Conservation (phyloP, 1,140 invertebrate genomes). For the Pogonomyrmex barbatus region DNA sequence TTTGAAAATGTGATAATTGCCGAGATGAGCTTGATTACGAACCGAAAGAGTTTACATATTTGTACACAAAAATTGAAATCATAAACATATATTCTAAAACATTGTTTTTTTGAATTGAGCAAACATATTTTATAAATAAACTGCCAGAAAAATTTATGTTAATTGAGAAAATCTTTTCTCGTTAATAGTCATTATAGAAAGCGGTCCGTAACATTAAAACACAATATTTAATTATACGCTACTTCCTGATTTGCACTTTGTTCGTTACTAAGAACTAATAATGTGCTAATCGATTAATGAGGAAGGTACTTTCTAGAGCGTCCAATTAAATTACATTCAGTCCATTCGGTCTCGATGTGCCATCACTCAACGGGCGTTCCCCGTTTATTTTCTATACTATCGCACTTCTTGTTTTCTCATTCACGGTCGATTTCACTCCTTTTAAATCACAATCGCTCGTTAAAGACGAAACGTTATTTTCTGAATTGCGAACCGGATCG, state of each 20-base stretch:
- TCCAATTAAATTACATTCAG: slow-evolving; percentile 71
- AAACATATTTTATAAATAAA: neutral
- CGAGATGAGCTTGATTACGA: neutral
- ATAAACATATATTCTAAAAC: no score
- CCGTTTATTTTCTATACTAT: slow-evolving; percentile 58
- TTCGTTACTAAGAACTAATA: slow-evolving; percentile 23
- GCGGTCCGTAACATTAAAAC: neutral
- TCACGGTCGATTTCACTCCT: slow-evolving; percentile 70
- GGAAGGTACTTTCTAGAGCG: slow-evolving; percentile 70
- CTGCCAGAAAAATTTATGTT: neutral
- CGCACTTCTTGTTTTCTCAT: slow-evolving; percentile 60
- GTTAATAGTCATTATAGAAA: slow-evolving; percentile 24
- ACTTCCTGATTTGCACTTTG: slow-evolving; percentile 8
- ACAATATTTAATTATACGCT: slow-evolving; percentile 13
- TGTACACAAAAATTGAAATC: no score
- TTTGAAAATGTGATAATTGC: neutral
- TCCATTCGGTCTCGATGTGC: slow-evolving; percentile 53
- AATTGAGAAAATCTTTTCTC: neutral
- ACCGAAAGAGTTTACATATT: no score
- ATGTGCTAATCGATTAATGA: slow-evolving; percentile 69
- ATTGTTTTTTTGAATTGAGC: neutral
- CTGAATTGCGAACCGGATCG: slow-evolving; percentile 14
- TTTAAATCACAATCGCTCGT: slow-evolving; percentile 70
- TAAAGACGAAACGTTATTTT: slow-evolving; percentile 47
- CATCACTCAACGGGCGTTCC: slow-evolving; percentile 67